Evolutionary conservation across 2,888 invertebrate species (phyloP).

Genomic region (Cremastinae sp.): DNA sequence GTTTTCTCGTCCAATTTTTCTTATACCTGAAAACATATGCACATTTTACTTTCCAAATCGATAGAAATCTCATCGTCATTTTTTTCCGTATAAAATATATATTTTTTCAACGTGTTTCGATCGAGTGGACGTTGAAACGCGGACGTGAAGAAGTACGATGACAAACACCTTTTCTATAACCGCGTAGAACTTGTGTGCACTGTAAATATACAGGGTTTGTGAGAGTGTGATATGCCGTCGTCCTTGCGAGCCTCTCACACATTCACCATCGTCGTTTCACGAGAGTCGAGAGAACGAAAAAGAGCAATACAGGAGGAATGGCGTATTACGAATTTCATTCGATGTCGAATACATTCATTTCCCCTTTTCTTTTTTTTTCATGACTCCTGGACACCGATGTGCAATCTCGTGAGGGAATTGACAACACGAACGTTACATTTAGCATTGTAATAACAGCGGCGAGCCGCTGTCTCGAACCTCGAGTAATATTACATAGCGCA

Average conservation of each 20-base stretch:
- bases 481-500: slow-evolving; percentile 64
- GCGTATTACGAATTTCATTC: slow-evolving; percentile 33
- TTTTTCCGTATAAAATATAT: too few relatives aligned
- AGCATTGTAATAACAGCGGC: slow-evolving; percentile 5
- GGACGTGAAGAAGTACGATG: background rate
- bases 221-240: slow-evolving; percentile 62
- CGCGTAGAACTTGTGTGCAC: background rate
- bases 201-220: slow-evolving; percentile 27
- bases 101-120: background rate
- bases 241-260: slow-evolving; percentile 53
- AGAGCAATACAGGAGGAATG: slow-evolving; percentile 44
- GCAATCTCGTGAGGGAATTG: background rate
- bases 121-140: background rate
- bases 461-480: slow-evolving; percentile 35
- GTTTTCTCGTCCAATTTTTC: background rate
- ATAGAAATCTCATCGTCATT: too few relatives aligned
- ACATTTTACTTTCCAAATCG: too few relatives aligned
- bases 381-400: background rate
- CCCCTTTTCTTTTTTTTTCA: background rate
- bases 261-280: slow-evolving; percentile 12
- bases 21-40: background rate
- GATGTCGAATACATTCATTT: background rate
- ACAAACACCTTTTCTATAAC: background rate
- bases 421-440: slow-evolving; percentile 13
- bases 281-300: slow-evolving; percentile 53